Evolutionary conservation across 2,888 invertebrate genomes (phyloP).

Genomic region (Pterostichus niger): DNA sequence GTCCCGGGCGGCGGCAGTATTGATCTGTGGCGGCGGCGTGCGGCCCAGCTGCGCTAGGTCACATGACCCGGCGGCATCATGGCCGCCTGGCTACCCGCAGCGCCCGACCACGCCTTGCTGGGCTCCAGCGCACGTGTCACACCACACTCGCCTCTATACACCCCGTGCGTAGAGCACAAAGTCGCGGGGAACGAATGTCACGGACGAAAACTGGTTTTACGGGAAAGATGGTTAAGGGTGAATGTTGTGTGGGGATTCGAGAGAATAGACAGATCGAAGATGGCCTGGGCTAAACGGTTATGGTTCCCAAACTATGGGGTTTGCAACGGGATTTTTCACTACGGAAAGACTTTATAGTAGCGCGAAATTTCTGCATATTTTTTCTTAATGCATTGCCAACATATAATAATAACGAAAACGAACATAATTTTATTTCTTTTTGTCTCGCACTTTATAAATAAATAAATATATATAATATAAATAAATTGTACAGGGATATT

Average conservation of each 20-base stretch:
- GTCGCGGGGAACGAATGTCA: not conserved
- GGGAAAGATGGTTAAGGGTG: conserved; percentile 25
- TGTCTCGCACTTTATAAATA: too few species aligned
- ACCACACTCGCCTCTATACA: conserved; percentile 3
- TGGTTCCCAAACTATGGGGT: conserved; percentile 62
- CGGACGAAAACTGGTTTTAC: conserved; percentile 29
- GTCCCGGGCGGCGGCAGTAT: not conserved
- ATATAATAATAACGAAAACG: too few species aligned
- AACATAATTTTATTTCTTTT: too few species aligned
- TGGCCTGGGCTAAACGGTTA: conserved; percentile 52
- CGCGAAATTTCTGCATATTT: not conserved
- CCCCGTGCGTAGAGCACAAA: not conserved
- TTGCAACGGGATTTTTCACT: not conserved
- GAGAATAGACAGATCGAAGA: conserved; percentile 57
- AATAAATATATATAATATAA: too few species aligned
- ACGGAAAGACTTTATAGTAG: not conserved
- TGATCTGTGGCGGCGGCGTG: conserved; percentile 17
- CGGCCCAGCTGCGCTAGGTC: conserved; percentile 50
- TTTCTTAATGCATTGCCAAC: too few species aligned
- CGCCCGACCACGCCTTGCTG: conserved; percentile 58
- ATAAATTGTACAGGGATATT: too few species aligned
- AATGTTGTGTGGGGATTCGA: not conserved
- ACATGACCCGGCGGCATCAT: conserved; percentile 64
- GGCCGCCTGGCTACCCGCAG: conserved; percentile 63
- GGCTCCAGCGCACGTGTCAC: not conserved